These are phyloP conservation scores for Ips nitidus DNA, from an alignment of 1,140 invertebrate genomes.

Conservation along the genomic window DNA sequence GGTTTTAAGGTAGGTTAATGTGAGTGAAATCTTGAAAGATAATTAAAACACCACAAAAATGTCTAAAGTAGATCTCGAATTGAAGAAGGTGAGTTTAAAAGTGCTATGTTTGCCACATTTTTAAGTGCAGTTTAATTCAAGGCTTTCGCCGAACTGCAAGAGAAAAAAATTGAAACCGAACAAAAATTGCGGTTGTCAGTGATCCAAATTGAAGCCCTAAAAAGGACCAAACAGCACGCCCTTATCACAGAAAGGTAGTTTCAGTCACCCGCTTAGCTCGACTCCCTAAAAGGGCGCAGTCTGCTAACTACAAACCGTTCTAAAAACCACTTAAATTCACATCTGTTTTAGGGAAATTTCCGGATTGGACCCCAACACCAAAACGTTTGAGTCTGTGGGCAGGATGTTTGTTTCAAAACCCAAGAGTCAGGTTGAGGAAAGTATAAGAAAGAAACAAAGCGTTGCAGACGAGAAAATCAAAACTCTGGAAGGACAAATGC, in stretches of 20 bases:
- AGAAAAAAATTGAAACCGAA: conserved; percentile 78
- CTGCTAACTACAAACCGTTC: background rate
- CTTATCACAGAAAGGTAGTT: conserved; percentile 67
- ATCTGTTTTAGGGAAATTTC: conserved; percentile 48
- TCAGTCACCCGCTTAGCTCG: background rate
- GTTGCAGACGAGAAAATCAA: conserved; percentile 71
- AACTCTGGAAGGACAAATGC: conserved; percentile 72
- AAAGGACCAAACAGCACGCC: conserved; percentile 67
- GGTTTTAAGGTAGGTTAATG: no score
- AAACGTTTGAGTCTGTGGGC: conserved; percentile 74
- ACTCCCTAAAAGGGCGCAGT: no score
- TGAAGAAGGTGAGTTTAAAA: conserved; percentile 46
- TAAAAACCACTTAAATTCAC: conserved; percentile 11
- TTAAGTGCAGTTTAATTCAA: conserved; percentile 47
- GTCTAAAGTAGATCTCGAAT: conserved; percentile 51
- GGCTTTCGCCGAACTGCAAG: conserved; percentile 81
- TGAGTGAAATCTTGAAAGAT: no score
- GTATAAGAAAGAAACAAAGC: conserved; percentile 63
- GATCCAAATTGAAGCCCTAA: conserved; percentile 73
- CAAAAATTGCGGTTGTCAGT: conserved; percentile 80
- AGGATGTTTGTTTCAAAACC: conserved; percentile 81
- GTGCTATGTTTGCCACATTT: conserved; percentile 9
- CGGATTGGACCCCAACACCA: conserved; percentile 42
- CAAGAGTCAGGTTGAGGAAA: conserved; percentile 64
- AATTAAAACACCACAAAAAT: conserved; percentile 24